Evolutionary conservation across 2,113 vertebrate species (phyloP), one percentile per base, ranked within the genome.

Genomic region (Grantiella picta): DNA sequence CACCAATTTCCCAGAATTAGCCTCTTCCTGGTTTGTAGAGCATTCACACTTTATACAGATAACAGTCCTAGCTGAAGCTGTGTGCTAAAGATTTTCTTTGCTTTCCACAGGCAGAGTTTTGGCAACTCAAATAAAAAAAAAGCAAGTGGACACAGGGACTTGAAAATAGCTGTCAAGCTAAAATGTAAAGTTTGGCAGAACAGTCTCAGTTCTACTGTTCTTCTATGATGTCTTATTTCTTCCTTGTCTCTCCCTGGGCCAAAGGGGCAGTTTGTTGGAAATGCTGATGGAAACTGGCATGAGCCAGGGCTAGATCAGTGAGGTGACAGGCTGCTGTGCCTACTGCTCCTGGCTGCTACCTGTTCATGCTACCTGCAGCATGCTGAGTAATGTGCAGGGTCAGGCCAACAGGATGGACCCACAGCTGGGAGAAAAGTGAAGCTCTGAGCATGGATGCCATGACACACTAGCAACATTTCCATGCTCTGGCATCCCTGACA

Each of bases 211-310:
- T 25, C 16, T 76, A 33, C 15, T 42, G 42, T 25, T 86, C 15
- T 70, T 57, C 36, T 20, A 2, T 0, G 1, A 2, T 42, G 7
- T 12, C 25, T 13, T 54, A 2, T 33, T 38, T 7, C 59, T 77
- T 70, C 5, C 12, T 52, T 68, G 40, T 49, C 19, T 70, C 16
- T 50, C 23, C 12, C 6, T 1, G 3, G 17, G n/a, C 3, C 19
- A 44, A 15, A 15, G 10, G 9, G 4, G 7, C 4, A 44, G 11
- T 28, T 53, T 63, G 7, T 8, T 71, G 44, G 14, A 35, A 65
- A 18, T 27, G 22, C 11, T 45, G 53, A 22, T 57, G 54, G 28
- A 36, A 76, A 49, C 15, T 77, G n/a, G 9, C 16, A 14, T 36
- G 33, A 92, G 27, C 38, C 31, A 84, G 27, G 24, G 50, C 36